Evolutionary conservation across 2,113 vertebrate species (phyloP).

Genomic region (Myrmophylax atrothorax): DNA sequence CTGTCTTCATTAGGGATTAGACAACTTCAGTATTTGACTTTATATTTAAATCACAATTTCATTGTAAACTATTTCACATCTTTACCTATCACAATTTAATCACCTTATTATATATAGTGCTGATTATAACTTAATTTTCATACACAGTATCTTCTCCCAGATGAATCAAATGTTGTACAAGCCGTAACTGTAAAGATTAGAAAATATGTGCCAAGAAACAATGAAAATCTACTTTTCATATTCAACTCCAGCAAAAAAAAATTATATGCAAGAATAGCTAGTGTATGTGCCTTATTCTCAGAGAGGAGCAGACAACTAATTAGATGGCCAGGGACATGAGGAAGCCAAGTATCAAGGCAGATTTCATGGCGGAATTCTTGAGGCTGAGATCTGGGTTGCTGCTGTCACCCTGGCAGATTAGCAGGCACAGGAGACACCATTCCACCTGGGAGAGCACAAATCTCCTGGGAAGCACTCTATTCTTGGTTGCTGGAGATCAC

Average conservation of each 20-base stretch:
- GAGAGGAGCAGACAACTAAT: neutral
- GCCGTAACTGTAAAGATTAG: neutral
- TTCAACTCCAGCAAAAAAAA: neutral
- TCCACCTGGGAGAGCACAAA: neutral
- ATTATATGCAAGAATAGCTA: neutral
- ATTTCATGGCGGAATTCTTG: neutral
- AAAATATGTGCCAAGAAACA: neutral
- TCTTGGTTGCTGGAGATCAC: neutral
- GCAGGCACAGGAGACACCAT: accelerated
- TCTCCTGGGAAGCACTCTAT: neutral
- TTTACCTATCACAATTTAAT: neutral
- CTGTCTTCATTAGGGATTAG: neutral
- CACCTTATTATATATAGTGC: neutral
- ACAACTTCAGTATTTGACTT: neutral
- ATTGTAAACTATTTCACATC: neutral
- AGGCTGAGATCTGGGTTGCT: neutral
- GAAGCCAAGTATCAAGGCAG: neutral
- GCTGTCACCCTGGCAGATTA: neutral
- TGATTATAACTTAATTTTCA: neutral
- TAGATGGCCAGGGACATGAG: neutral
- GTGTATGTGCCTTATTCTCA: neutral
- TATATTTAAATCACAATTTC: neutral
- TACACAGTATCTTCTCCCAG: neutral
- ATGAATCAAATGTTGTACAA: neutral
- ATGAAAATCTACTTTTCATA: neutral